phyloP scores from a whole-genome alignment of 2,888 invertebrate species.

The Zygothrica quintamaculata region DNA sequence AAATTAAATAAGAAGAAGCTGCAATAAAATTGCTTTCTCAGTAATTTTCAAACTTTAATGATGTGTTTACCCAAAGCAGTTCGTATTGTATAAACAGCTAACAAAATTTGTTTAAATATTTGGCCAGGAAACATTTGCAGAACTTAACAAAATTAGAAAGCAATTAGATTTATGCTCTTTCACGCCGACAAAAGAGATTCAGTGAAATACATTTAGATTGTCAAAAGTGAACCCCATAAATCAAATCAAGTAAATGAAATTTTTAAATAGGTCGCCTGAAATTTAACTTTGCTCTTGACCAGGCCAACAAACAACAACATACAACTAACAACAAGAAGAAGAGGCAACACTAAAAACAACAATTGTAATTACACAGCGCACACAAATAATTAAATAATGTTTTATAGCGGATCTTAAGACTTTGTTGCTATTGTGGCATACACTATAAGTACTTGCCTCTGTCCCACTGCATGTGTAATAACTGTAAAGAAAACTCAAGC shows the following conservation, averaged over 20 bases:
- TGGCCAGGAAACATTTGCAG: slow-evolving; percentile 22
- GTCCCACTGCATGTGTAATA: slow-evolving; percentile 52
- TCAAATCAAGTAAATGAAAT: slow-evolving; percentile 62
- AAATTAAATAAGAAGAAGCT: no score
- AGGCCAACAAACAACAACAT: slow-evolving; percentile 36
- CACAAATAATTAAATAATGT: slow-evolving; percentile 72
- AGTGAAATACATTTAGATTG: slow-evolving; percentile 31
- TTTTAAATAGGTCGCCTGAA: slow-evolving; percentile 42
- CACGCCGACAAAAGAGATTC: slow-evolving; percentile 28
- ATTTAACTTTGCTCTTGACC: slow-evolving; percentile 38
- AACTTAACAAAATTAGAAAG: slow-evolving; percentile 66
- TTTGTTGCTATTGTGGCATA: slow-evolving; percentile 31
- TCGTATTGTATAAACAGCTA: slow-evolving; percentile 21
- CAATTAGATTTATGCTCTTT: slow-evolving; percentile 54
- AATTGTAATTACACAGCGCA: slow-evolving; percentile 61
- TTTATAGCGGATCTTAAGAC: slow-evolving; percentile 61
- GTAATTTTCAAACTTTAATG: slow-evolving; percentile 13
- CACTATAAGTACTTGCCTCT: slow-evolving; percentile 11
- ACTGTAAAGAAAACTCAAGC: slow-evolving; percentile 62
- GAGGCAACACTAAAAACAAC: slow-evolving; percentile 13
- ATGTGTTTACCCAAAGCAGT: slow-evolving; percentile 36
- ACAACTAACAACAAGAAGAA: slow-evolving; percentile 8
- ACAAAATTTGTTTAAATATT: slow-evolving; percentile 41
- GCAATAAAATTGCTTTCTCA: slow-evolving; percentile 1
- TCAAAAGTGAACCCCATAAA: slow-evolving; percentile 64